Base-by-base conservation (phyloP, 2,888 invertebrate genomes). In the Rotaria macrura region DNA sequence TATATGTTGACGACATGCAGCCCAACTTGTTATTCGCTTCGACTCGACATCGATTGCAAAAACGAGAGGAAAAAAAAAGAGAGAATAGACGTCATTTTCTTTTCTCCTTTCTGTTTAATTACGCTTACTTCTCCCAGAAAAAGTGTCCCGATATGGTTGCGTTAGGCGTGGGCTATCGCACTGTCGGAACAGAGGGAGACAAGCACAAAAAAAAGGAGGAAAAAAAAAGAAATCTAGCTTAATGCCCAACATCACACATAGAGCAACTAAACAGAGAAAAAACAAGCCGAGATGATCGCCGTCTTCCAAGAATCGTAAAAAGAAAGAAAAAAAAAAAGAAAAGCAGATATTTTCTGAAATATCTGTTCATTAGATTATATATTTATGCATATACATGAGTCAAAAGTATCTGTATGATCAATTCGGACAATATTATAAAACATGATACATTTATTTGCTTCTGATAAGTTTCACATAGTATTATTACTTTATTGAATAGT, bases 51-150 rank as follows among this genome's bases (percentile, higher is more conserved):
- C 0, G 65, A 14, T 65, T 38, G 34, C 34, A 65, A 29, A 65
- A 57, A 57, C 14, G 55, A 29, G 65, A 65, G 65, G 38, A 20
- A 65, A 34, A 34, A 65, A 20, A 65, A 34, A 34, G 17, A 65
- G 65, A 65, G 65, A 65, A 34, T 65, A 34, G 65, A 34, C 65
- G 65, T 65, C 65, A 65, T 65, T 65, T 65, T 65, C 65, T 65
- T 65, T 65, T 65, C 65, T 65, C 65, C 20, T 65, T 65, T 65
- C 65, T 65, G 65, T 65, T 65, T 65, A 65, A 65, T 34, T 65
- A 34, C 34, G 65, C 65, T 38, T 65, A 34, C 34, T 65, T 65
- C 65, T 65, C 34, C 12, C 34, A 65, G 38, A 29, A 65, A 57
- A 65, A 65, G 34, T 65, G 34, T 65, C 65, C 29, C 65, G 4